These are phyloP conservation scores for Myotis myotis DNA, from an alignment of 2,797 vertebrate genomes.

Conservation along the genomic window DNA sequence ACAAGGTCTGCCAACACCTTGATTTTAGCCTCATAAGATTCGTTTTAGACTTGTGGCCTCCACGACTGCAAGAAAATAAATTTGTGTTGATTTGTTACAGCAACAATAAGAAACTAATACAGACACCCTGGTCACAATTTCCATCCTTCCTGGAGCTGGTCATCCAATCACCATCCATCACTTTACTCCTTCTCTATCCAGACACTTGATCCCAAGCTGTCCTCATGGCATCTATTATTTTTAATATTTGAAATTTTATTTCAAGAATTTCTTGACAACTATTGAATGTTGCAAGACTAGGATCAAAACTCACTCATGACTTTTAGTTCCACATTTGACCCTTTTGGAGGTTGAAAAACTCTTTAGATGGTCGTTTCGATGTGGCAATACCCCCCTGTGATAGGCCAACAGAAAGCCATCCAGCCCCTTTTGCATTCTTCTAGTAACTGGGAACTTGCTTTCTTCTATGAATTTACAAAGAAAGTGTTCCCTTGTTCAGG, in stretches of 20 bases:
- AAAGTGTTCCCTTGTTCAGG: not conserved
- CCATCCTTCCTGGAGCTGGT: not conserved
- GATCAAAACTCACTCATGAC: not conserved
- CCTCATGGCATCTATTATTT: not conserved
- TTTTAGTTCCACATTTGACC: conserved; percentile 35
- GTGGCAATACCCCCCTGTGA: not conserved
- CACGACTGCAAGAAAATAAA: not conserved
- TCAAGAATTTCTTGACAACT: not conserved
- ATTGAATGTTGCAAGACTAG: not conserved
- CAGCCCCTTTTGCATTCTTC: not conserved
- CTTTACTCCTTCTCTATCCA: not conserved
- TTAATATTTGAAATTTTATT: not conserved
- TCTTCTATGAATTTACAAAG: not conserved
- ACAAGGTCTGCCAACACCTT: not conserved
- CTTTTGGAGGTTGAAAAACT: not conserved
- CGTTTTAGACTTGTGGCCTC: not conserved
- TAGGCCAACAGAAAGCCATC: not conserved
- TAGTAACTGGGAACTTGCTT: not conserved
- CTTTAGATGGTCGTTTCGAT: not conserved
- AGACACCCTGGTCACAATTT: not conserved
- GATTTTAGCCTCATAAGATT: not conserved
- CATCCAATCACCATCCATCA: not conserved
- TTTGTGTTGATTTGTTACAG: not conserved
- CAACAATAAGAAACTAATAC: not conserved
- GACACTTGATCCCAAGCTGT: not conserved